phyloP scores from a whole-genome alignment of 2,113 vertebrate genomes.

The Coracopsis vasa region DNA sequence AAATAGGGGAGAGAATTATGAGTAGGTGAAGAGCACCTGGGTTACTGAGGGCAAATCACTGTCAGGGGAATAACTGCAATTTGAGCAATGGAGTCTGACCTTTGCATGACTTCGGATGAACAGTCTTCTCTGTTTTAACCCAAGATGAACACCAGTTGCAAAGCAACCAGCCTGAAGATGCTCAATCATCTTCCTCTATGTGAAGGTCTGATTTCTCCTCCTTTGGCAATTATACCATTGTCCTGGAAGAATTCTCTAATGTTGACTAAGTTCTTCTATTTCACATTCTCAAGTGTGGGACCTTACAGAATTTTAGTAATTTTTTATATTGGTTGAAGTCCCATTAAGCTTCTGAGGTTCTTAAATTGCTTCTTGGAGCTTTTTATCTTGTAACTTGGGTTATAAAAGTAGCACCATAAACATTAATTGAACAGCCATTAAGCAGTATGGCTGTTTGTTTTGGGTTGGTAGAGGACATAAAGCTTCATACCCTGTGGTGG shows the following conservation, averaged over 20 bases:
- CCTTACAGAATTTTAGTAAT: not conserved
- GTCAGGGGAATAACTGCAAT: not conserved
- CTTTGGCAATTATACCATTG: not conserved
- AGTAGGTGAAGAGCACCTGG: not conserved
- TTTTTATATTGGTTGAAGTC: conserved; percentile 11
- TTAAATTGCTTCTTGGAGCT: conserved; percentile 44
- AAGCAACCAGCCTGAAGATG: not conserved
- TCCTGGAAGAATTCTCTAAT: not conserved
- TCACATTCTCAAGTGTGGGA: not conserved
- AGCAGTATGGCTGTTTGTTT: conserved; percentile 63
- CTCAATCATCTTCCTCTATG: not conserved
- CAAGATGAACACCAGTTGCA: not conserved
- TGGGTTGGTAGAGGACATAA: conserved; percentile 67
- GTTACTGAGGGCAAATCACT: not conserved
- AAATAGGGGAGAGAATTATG: conserved; percentile 15
- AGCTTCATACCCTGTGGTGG: conserved; percentile 59
- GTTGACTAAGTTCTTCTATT: not conserved
- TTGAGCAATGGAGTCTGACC: not conserved
- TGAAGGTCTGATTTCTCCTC: not conserved
- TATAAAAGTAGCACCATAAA: conserved; percentile 65
- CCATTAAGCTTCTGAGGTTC: conserved; percentile 47
- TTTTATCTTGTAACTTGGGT: conserved; percentile 53
- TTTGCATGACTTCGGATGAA: not conserved
- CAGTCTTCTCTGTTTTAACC: not conserved
- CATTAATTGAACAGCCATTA: conserved; percentile 71